Conservation (phyloP, 2,797 vertebrate genomes). For the Diplodus sargus region DNA sequence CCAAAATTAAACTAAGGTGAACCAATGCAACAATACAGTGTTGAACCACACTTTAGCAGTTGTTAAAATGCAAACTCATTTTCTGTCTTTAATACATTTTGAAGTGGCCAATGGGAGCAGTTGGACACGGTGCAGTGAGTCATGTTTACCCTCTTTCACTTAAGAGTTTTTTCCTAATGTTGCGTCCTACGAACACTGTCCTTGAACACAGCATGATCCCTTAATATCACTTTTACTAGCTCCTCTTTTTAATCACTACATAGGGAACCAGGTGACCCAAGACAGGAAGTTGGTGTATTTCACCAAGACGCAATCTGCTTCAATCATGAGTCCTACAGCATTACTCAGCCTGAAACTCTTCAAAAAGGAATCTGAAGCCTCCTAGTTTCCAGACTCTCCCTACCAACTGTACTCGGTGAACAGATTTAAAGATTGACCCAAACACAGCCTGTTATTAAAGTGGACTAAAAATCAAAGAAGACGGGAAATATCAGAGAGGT, state of each 20-base stretch:
- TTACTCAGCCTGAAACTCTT: conserved; percentile 14
- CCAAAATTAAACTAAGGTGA: conserved; percentile 1
- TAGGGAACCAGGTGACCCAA: background rate
- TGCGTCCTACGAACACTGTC: background rate
- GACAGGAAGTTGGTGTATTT: background rate
- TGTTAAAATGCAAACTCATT: conserved; percentile 12
- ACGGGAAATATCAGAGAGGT: conserved; percentile 33
- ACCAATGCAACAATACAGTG: background rate
- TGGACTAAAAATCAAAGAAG: conserved; percentile 27
- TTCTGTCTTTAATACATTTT: background rate
- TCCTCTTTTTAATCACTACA: background rate
- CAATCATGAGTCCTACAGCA: conserved; percentile 22
- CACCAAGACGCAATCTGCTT: conserved; percentile 23
- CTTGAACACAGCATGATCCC: background rate
- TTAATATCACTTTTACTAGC: background rate
- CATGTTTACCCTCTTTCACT: background rate
- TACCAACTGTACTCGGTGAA: conserved; percentile 7
- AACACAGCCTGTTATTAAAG: conserved; percentile 5
- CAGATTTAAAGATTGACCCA: conserved; percentile 6
- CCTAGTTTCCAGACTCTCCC: conserved; percentile 20
- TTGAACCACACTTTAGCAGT: background rate
- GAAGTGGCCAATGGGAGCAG: conserved; percentile 6
- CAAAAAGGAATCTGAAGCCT: conserved; percentile 10
- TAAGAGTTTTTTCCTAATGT: background rate
- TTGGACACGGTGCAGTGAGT: conserved; percentile 21